Evolutionary conservation across 2,888 invertebrate genomes (phyloP), one percentile per base, ranked within the genome.

Genomic region (Lymantria monacha): DNA sequence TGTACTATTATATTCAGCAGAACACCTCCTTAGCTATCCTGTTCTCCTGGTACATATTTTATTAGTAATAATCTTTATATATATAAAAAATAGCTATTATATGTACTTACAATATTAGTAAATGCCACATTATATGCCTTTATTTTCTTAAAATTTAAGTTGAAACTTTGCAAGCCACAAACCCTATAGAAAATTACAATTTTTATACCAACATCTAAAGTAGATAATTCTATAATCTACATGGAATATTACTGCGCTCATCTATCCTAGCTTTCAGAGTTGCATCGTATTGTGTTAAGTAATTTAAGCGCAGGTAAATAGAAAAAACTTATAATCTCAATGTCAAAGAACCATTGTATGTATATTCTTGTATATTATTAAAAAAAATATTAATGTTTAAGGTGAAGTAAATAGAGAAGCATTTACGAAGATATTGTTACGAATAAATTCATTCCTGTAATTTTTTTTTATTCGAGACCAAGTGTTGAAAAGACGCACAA

Each of bases 351-450:
- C 71, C 70, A 77, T 78, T 76, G 70, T 79, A 78, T 73, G 78
- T 81, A 82, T 86, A 87, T 86, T 85, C 86, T 87, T 87, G 85
- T 87, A 87, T 85, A 84, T 82, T 87, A 82, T 85, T n/a, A n/a
- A n/a, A 84, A 85, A 49, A 80, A 70, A 71, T 42, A 42, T 74
- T 70, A 79, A 71, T 70, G 3, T 57, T 70, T 69, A 66, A 71
- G 67, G 54, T 61, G 53, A 59, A 69, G 53, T 63, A 65, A 66
- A 62, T 61, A 57, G 50, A 22, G 22, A 46, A 60, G 59, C 70
- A 70, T 75, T 74, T 73, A 67, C 61, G 65, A 57, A 33, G 58
- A 63, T 68, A 61, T 59, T 66, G 61, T 61, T 66, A 51, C 60
- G 12, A 49, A 46, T 22, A 22, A 60, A 68, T 74, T 68, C 74